A percentile compares a stretch with the other conserved stretches of the same genome.
These are phyloP conservation scores for Pocillopora damicornis DNA, from an alignment of 64 coral and sea anemone species.

Conservation along the genomic window DNA sequence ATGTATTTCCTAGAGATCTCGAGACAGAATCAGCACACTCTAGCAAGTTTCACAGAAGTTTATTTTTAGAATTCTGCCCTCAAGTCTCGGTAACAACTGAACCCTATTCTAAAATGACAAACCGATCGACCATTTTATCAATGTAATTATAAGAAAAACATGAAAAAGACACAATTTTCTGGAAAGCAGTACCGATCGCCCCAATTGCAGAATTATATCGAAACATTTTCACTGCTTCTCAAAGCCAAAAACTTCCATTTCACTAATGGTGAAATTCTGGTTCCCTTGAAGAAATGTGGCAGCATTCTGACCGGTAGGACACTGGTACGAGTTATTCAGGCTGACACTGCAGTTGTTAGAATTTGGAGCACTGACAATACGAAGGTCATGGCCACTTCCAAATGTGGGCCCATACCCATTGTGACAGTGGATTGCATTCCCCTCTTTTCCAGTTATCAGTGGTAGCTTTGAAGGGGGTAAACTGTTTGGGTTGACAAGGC, in stretches of 20 bases:
- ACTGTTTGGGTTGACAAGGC: conserved; percentile 11
- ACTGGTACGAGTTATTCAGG: conserved; percentile 28
- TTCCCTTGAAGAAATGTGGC: conserved; percentile 10
- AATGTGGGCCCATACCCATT: conserved; percentile 15
- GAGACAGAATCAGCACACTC: too few species aligned
- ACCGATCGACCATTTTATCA: too few species aligned
- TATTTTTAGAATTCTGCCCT: too few species aligned
- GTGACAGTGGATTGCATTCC: conserved; percentile 12
- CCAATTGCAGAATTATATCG: too few species aligned
- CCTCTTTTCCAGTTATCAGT: conserved; percentile 8
- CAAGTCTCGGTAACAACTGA: too few species aligned
- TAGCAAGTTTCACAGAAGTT: too few species aligned
- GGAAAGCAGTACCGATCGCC: too few species aligned
- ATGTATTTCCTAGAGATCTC: too few species aligned
- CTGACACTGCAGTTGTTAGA: not conserved
- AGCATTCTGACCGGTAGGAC: conserved; percentile 3
- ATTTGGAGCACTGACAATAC: conserved; percentile 6
- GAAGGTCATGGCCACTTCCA: conserved; percentile 20
- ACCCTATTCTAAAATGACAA: too few species aligned
- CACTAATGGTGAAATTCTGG: not conserved
- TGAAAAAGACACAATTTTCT: too few species aligned
- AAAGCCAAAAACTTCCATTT: conserved; percentile 27
- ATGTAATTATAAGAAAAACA: too few species aligned
- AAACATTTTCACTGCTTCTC: not conserved
- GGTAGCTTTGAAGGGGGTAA: not conserved